A percentile compares a stretch with the other conserved stretches of the same genome.
Evolutionary conservation across 2,113 vertebrate species (phyloP).

Genomic region (Notarius lentiginosus): DNA sequence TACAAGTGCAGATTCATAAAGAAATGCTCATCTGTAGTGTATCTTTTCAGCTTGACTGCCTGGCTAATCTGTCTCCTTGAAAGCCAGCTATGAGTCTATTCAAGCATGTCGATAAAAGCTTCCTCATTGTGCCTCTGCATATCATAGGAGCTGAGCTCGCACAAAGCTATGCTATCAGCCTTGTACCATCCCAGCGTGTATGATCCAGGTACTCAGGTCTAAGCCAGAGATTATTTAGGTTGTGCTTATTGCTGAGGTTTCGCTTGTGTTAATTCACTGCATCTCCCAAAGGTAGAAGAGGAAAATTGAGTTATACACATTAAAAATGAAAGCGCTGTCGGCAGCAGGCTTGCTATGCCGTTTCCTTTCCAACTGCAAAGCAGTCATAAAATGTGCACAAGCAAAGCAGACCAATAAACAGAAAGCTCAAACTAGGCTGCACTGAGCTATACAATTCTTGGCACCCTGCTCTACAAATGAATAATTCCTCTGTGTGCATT

Average conservation of each 20-base stretch:
- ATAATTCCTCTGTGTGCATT: constrained; percentile 33
- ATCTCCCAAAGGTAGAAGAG: constrained; percentile 24
- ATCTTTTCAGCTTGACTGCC: constrained; percentile 45
- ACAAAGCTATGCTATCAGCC: constrained; percentile 46
- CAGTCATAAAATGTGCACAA: constrained; percentile 36
- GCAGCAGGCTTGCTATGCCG: constrained; percentile 25
- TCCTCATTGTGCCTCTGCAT: constrained; percentile 36
- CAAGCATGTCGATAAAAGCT: constrained; percentile 54
- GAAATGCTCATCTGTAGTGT: constrained; percentile 23
- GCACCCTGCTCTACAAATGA: constrained; percentile 21
- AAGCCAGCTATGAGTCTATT: constrained; percentile 62
- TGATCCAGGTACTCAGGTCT: constrained; percentile 55
- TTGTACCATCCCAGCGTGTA: constrained; percentile 30
- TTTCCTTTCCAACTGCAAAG: constrained; percentile 1
- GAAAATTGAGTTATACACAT: constrained; percentile 29
- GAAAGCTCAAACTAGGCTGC: constrained; percentile 23
- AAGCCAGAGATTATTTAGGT: constrained; percentile 54
- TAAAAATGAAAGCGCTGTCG: constrained; percentile 42
- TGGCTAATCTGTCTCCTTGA: constrained; percentile 54
- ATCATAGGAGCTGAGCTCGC: constrained; percentile 52
- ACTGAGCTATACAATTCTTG: constrained; percentile 23
- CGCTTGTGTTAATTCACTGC: constrained; percentile 35
- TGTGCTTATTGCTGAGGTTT: constrained; percentile 43
- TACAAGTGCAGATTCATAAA: neutral
- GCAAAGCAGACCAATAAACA: constrained; percentile 26